Evolutionary conservation across 2,888 invertebrate species (phyloP), one percentile per base, ranked within the genome.

Genomic region (Thera britannica): DNA sequence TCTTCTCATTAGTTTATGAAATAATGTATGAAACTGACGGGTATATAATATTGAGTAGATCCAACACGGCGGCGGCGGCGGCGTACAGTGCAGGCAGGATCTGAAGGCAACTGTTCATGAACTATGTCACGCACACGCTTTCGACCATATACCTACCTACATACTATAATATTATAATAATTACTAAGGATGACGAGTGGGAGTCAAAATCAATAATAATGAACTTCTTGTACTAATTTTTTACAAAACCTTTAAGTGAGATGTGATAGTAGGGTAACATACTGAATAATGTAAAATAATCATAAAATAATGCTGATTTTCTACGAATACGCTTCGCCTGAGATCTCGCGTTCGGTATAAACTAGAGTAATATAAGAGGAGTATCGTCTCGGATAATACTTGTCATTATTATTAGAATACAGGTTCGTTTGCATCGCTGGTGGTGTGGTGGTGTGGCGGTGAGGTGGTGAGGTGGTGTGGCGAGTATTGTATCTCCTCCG

Each of bases 181-280:
- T 56, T 38, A 56, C 56, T 54, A 8, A 2, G 57, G 44, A 36
- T n/a, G 8, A 57, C 51, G 54, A 46, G 12, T 57, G 57, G 34
- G 23, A 52, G 46, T 62, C 48, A 36, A 58, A 52, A 61, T 38
- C 34, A 64, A 46, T 36, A 55, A 11, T 54, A 35, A 55, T 67
- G 11, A 67, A 67, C 49, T 62, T 66, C 63, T 58, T 67, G 65
- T 67, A 70, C 64, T 74, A 71, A 70, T 79, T 80, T 77, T 81
- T 79, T 75, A 78, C 72, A 63, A 71, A 71, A 77, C 80, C 65
- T 83, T 84, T 82, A 79, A 54, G 81, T 86, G 84, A 87, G 81
- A 88, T 88, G 88, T 89, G 88, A 89, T 89, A 88, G 84, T 89
- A 89, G 86, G 75, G 76, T 85, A 83, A 85, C 79, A 77, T 80